A percentile compares a stretch with the other conserved stretches of the same genome.
These are phyloP conservation scores for Caenorhabditis sp. DNA, from an alignment of 2,888 invertebrate genomes.

Conservation along the genomic window DNA sequence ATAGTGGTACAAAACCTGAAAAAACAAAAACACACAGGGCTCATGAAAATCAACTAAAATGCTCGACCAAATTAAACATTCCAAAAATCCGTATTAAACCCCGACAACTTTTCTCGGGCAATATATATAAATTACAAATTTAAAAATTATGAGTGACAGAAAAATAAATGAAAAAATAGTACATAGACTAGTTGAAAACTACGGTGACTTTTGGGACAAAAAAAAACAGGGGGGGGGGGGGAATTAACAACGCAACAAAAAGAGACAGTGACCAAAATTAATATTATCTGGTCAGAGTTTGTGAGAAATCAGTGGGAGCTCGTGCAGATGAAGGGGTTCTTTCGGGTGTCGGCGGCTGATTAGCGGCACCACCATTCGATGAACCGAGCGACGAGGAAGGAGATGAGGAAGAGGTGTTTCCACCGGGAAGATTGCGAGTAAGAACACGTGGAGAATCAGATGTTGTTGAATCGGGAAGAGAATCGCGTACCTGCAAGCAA, in stretches of 20 bases:
- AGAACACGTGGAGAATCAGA: conserved; percentile 24
- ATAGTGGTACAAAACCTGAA: not conserved
- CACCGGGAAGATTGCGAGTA: not conserved
- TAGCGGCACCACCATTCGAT: conserved; percentile 17
- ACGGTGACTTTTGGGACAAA: not conserved
- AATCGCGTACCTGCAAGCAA: conserved; percentile 28
- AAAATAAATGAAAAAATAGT: not conserved
- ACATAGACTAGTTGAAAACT: not conserved
- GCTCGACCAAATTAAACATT: not conserved
- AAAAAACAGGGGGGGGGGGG: not conserved
- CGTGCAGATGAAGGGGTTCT: conserved; percentile 4
- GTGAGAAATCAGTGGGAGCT: conserved; percentile 34
- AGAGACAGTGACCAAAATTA: not conserved
- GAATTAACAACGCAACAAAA: not conserved
- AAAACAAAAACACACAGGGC: not conserved
- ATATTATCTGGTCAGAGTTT: conserved; percentile 11
- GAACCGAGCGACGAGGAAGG: conserved; percentile 29
- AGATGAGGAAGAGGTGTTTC: conserved; percentile 12
- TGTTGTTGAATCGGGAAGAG: conserved; percentile 37
- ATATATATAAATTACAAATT: not conserved
- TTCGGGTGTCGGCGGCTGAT: conserved; percentile 24
- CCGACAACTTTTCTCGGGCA: not conserved
- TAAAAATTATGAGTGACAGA: not conserved
- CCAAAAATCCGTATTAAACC: not conserved
- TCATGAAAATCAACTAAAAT: not conserved